Evolutionary conservation across 2,888 invertebrate species (phyloP).

Genomic region (Bedellia somnulentella): DNA sequence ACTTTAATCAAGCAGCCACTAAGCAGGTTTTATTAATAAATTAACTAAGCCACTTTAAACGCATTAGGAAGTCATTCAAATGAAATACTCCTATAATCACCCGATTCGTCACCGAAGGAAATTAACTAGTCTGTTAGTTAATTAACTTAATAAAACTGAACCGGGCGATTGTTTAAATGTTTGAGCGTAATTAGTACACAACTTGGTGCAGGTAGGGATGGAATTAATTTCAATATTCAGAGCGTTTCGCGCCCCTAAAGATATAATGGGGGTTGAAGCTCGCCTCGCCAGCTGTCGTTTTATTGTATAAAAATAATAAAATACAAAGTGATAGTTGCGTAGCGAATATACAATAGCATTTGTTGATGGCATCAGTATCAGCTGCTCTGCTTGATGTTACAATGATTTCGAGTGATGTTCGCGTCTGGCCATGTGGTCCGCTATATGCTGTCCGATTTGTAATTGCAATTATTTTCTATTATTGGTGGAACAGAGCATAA

Average conservation of each 20-base stretch:
- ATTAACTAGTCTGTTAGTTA: slow-evolving; percentile 27
- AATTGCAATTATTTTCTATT: too few species aligned
- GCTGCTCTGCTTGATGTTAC: slow-evolving; percentile 20
- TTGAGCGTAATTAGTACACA: slow-evolving; percentile 26
- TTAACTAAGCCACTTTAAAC: too few species aligned
- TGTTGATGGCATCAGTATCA: slow-evolving; percentile 32
- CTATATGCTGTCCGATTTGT: too few species aligned
- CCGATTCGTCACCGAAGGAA: too few species aligned
- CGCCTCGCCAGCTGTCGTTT: slow-evolving; percentile 4
- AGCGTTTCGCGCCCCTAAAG: background rate
- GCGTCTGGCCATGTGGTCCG: too few species aligned
- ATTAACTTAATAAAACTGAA: slow-evolving; percentile 34
- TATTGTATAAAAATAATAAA: background rate
- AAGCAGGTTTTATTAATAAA: too few species aligned
- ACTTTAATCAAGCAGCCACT: too few species aligned
- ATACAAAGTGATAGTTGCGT: slow-evolving; percentile 3
- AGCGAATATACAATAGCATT: slow-evolving; percentile 25
- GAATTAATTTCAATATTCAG: slow-evolving; percentile 3
- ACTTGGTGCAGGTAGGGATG: slow-evolving; percentile 5
- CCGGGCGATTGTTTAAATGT: slow-evolving; percentile 28
- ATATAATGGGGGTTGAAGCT: slow-evolving; percentile 1
- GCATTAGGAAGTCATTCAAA: too few species aligned
- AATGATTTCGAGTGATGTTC: too few species aligned
- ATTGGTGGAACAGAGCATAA: too few species aligned
- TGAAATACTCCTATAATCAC: too few species aligned